These are phyloP conservation scores for Sylvia borin DNA, from an alignment of 2,797 vertebrate species.

Conservation along the genomic window DNA sequence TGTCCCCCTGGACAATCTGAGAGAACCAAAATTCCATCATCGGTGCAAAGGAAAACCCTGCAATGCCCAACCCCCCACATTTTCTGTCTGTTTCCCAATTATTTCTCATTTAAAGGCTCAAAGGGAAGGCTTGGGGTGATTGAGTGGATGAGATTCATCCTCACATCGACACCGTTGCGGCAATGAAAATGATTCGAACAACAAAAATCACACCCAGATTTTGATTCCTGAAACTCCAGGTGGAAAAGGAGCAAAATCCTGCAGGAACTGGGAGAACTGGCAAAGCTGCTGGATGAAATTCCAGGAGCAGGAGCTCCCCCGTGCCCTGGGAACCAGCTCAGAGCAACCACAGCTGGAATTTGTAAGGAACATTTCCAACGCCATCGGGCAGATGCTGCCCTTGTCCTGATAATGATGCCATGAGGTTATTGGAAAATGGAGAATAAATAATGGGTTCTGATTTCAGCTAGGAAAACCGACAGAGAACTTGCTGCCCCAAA, in stretches of 20 bases:
- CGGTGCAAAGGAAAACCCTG: neutral
- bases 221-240: neutral
- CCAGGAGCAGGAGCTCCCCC: neutral
- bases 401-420: rapidly evolving
- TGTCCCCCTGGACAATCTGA: neutral
- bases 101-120: neutral
- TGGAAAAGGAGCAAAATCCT: neutral
- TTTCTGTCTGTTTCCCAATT: neutral
- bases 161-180: rapidly evolving
- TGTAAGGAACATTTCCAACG: neutral
- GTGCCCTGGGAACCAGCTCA: neutral
- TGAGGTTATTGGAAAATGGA: neutral
- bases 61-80: rapidly evolving
- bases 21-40: neutral
- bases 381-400: rapidly evolving
- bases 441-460: neutral
- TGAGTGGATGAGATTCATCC: neutral
- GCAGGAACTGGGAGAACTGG: neutral
- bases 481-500: neutral
- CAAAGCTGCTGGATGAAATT: neutral
- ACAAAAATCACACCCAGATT: neutral
- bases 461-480: neutral
- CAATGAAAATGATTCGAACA: rapidly evolving
- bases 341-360: neutral
- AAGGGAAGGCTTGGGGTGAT: neutral